Conservation (phyloP, 2,888 invertebrate species). For the Sesamia inferens region DNA sequence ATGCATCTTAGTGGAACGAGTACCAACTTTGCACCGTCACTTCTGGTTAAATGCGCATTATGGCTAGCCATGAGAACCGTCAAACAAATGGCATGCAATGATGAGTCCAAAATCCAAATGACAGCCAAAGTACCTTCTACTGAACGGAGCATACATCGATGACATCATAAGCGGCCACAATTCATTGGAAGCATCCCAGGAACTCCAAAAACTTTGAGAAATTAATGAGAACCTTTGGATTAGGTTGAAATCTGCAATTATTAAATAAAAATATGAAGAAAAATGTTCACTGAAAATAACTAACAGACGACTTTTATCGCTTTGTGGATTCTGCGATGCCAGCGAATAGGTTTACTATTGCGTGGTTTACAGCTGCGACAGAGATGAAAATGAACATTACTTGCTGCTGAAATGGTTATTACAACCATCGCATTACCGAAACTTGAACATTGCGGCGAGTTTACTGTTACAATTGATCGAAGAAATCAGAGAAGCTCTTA, state of each 20-base stretch:
- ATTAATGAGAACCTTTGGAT: conserved; percentile 27
- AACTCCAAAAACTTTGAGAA: too few species aligned
- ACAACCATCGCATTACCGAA: conserved; percentile 19
- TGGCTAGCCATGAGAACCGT: too few species aligned
- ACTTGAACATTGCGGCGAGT: too few species aligned
- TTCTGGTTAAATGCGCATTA: too few species aligned
- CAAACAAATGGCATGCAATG: not conserved
- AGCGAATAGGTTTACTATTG: conserved; percentile 10
- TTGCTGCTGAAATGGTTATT: conserved; percentile 23
- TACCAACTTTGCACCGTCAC: too few species aligned
- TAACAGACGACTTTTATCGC: not conserved
- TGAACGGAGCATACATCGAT: too few species aligned
- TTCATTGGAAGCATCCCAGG: too few species aligned
- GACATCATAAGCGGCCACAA: too few species aligned
- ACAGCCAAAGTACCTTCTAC: too few species aligned
- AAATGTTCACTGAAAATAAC: not conserved
- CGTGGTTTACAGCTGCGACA: conserved; percentile 28
- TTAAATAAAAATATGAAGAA: conserved; percentile 27
- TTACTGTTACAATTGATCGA: conserved; percentile 1
- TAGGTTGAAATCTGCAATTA: conserved; percentile 40
- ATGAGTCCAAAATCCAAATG: not conserved
- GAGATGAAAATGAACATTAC: conserved; percentile 4
- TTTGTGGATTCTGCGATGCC: conserved; percentile 22
- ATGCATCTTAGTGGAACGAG: too few species aligned
- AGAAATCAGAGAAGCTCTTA: conserved; percentile 4